Evolutionary conservation across 2,113 vertebrate species (phyloP), one percentile per base, ranked within the genome.

Genomic region (Origma solitaria): DNA sequence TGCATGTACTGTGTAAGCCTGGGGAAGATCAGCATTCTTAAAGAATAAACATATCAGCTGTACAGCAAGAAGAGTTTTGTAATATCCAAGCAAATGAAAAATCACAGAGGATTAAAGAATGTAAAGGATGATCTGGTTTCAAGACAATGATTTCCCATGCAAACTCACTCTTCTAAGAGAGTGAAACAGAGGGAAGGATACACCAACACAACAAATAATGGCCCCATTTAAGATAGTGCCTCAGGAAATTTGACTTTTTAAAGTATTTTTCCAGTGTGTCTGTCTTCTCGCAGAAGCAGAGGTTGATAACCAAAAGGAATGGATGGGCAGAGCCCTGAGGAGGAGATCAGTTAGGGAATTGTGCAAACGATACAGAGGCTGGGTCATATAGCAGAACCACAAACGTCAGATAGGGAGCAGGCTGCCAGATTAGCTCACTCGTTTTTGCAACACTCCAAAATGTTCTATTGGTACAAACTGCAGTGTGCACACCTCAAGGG

Each of bases 271-370:
- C 22, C 61, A 49, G 42, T 40, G 27, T 73, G 65, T 85, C 53
- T 61, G 50, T 60, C 70, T 83, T 62, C 44, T 58, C 0, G 0
- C 60, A 58, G 66, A 75, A 95, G 51, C 17, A 93, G 88, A 27
- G 51, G 20, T 87, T 89, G 81, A 96, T 90, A 96, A 86, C 47
- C 42, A 86, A 93, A 68, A 77, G 68, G 80, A 93, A 93, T 58
- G 82, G 60, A 94, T 78, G 49, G 65, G 18, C 37, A 45, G 49
- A 84, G 44, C 56, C 51, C 72, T 71, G 72, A 60, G 53, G 45
- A 93, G 25, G n/a, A 56, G 56, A 78, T 78, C 47, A 44, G 64
- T 81, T 88, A 71, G 60, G 56, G 56, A 47, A 62, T 13, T 82
- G 76, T 62, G 79, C 45, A 66, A 77, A 69, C 0, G 2, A 44